Percentiles rank a stretch among this genome's conserved stretches.
These are phyloP conservation scores for Drosophila nr. perissopoda DNA, from an alignment of 2,888 invertebrate species.

Conservation along the genomic window DNA sequence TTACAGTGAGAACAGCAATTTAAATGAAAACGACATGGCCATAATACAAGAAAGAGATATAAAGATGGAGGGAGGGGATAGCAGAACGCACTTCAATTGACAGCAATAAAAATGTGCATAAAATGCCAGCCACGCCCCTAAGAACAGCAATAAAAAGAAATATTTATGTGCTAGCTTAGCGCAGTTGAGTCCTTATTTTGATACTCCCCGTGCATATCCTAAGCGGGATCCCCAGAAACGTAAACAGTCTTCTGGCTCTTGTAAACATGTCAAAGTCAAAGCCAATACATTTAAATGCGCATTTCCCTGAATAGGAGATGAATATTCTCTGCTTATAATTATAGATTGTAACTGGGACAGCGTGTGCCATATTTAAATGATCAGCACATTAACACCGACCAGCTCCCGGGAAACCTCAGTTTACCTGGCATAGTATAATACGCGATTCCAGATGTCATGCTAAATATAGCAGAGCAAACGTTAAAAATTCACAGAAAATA, in stretches of 20 bases:
- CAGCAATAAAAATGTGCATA: slow-evolving; percentile 63
- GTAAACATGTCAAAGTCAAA: slow-evolving; percentile 23
- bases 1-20: slow-evolving; percentile 75
- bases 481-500: slow-evolving; percentile 64
- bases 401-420: neutral
- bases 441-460: slow-evolving; percentile 53
- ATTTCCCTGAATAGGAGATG: slow-evolving; percentile 29
- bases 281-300: slow-evolving; percentile 20
- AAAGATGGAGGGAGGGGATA: neutral
- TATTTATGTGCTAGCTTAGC: slow-evolving; percentile 62
- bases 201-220: slow-evolving; percentile 18
- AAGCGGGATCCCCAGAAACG: neutral
- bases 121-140: slow-evolving; percentile 53
- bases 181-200: slow-evolving; percentile 19
- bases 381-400: slow-evolving; percentile 45
- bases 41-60: slow-evolving; percentile 27
- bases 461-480: slow-evolving; percentile 54
- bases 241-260: neutral
- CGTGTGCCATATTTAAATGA: slow-evolving; percentile 44
- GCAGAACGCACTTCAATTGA: slow-evolving; percentile 34
- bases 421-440: slow-evolving; percentile 4
- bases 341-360: slow-evolving; percentile 27
- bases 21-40: slow-evolving; percentile 69
- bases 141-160: slow-evolving; percentile 59
- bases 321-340: slow-evolving; percentile 28